These are phyloP conservation scores for Anguilla anguilla DNA, from an alignment of 2,797 vertebrate genomes.

Conservation along the genomic window DNA sequence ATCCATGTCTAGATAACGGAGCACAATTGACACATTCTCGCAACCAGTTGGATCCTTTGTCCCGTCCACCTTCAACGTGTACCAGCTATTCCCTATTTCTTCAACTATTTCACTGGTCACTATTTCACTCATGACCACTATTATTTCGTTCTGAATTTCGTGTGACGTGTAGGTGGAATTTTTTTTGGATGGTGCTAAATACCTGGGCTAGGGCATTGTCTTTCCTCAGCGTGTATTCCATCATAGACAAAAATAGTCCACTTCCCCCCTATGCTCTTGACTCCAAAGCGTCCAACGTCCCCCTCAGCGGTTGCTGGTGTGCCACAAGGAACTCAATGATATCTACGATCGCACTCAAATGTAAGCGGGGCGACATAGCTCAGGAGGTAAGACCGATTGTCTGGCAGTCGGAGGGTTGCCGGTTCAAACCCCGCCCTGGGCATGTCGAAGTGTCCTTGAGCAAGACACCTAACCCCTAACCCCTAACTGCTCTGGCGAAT, in stretches of 20 bases:
- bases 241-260: slow-evolving; percentile 6
- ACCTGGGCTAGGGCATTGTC: neutral
- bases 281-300: slow-evolving; percentile 2
- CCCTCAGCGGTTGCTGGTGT: neutral
- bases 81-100: slow-evolving; percentile 20
- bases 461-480: no score
- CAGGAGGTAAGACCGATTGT: no score
- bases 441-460: no score
- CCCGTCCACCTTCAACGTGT: slow-evolving; percentile 18
- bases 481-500: no score
- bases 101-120: neutral
- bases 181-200: slow-evolving; percentile 2
- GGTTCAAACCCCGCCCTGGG: no score
- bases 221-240: neutral
- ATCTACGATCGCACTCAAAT: neutral
- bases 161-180: neutral
- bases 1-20: slow-evolving; percentile 17
- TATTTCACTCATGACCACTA: neutral
- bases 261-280: neutral
- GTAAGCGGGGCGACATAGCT: no score
- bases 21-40: slow-evolving; percentile 25
- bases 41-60: slow-evolving; percentile 17
- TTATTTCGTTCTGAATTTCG: neutral
- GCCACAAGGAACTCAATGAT: neutral
- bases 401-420: no score